Evolutionary conservation across 2,797 vertebrate genomes (phyloP), one percentile per base, ranked within the genome.

Genomic region (Scyliorhinus canicula): DNA sequence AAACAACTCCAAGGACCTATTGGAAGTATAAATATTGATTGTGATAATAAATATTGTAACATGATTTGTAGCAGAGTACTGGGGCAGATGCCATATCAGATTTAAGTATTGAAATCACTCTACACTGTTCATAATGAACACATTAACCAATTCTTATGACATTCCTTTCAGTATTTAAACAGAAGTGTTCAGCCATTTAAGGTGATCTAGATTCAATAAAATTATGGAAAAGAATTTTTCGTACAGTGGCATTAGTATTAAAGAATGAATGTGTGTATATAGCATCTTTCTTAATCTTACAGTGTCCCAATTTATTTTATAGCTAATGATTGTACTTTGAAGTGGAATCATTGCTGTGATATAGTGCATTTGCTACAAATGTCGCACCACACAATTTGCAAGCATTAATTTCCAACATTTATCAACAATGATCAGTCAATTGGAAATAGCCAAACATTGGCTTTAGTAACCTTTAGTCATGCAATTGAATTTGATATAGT

Each of bases 371-470:
- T 63, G 55, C 57, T 90, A 60, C 7, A 21, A n/a, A 90, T 8
- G 60, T 90, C 55, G 57, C 31, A 60, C 21, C 8, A 19, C 55
- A 40, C 35, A 90, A 35, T 90, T 90, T 90, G 14, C 60, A 90
- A 60, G 55, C 1, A 40, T 60, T 90, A 60, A 40, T 90, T 90
- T 88, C 57, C 57, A 90, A 35, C 86, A 90, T 90, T 90, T 90
- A 90, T 35, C 35, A 60, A 35, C 57, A 90, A 90, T 90, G 86
- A 90, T 60, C 55, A n/a, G 86, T 60, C n/a, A 90, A 90, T 90
- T 60, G 35, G 55, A 90, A 55, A 40, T 19, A 63, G 55, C 86
- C 40, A 35, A 90, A 60, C 19, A 40, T 35, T 55, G 40, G 55
- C 35, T 90, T 90, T 2, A 90, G 86, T 60, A 60, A 90, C 86